Base-by-base conservation (phyloP, 35 echinoderm and acorn worm genomes). In the Apostichopus japonicus region DNA sequence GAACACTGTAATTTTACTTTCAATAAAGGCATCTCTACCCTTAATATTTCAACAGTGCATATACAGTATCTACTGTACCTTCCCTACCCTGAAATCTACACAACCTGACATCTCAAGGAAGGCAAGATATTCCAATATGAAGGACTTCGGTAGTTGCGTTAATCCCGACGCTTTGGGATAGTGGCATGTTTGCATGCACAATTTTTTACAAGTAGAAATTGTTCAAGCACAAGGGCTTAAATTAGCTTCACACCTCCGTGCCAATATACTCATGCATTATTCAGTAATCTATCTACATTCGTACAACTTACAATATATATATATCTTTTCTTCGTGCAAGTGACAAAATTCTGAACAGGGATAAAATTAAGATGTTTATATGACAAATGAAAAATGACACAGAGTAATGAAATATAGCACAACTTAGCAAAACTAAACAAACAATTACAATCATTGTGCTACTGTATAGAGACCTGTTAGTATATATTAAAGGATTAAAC, bases 201-300 rank as follows among this genome's bases (percentile, higher is more conserved):
- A 67, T 67, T 67, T 67, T 67, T 67, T 67, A 67, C 63, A 75
- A 75, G 17, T 75, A 75, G 71, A 75, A 75, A 75, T 75, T 75
- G 71, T 75, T 75, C 15, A 75, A 75, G 71, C 71, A 75, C 71
- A 75, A 75, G 71, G 71, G 71, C 17, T 75, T 75, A 75, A 75
- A 75, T 75, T 75, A 75, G 71, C 71, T 75, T 75, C 71, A 75
- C 71, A 75, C 71, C 71, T 75, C 71, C 17, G n/a, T 75, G 17
- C 71, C 71, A 75, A 75, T 75, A 15, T 75, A 23, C 71, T 75
- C 71, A 75, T 75, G 71, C 15, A 75, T 75, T 75, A 75, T 75
- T 75, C 71, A 75, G 71, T 75, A 75, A 75, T 75, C 71, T 75
- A 67, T 75, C 13, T 75, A 14, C n/a, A 75, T 75, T 14, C 71